phyloP scores from a whole-genome alignment of 2,888 invertebrate genomes.

The Drosophila formosana region DNA sequence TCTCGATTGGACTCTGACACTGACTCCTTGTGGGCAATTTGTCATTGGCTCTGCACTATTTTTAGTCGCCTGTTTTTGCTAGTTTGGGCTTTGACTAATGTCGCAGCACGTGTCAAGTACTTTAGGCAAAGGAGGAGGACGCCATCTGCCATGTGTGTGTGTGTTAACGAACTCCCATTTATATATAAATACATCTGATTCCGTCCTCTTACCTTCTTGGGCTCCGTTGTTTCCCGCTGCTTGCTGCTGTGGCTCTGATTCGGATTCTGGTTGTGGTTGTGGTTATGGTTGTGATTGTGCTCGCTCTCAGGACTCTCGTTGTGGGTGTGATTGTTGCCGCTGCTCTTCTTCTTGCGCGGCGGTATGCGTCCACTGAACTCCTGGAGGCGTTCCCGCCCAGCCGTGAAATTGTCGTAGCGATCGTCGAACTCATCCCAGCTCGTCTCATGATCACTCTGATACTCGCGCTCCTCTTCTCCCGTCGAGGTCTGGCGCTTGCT shows the following conservation, averaged over 20 bases:
- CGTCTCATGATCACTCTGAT: slow-evolving; percentile 84
- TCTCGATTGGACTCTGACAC: slow-evolving; percentile 10
- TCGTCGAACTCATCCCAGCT: slow-evolving; percentile 85
- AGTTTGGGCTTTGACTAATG: slow-evolving; percentile 70
- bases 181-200: slow-evolving; percentile 7
- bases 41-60: slow-evolving; percentile 64
- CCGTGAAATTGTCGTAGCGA: slow-evolving; percentile 84
- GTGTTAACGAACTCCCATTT: slow-evolving; percentile 67
- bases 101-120: slow-evolving; percentile 62
- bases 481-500: slow-evolving; percentile 85
- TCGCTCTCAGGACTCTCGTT: background rate
- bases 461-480: slow-evolving; percentile 85
- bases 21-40: slow-evolving; percentile 60
- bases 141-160: background rate
- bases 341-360: slow-evolving; percentile 85
- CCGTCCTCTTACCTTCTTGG: slow-evolving; percentile 57
- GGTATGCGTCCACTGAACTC: slow-evolving; percentile 85
- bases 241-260: slow-evolving; percentile 13
- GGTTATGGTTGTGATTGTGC: slow-evolving; percentile 9
- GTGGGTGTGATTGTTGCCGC: slow-evolving; percentile 20
- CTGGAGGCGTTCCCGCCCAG: slow-evolving; percentile 84
- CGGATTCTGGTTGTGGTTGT: background rate
- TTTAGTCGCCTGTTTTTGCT: slow-evolving; percentile 53
- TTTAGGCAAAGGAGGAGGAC: slow-evolving; percentile 31
- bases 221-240: slow-evolving; percentile 19